Evolutionary conservation across 2,113 vertebrate genomes (phyloP), one percentile per base, ranked within the genome.

Genomic region (Alaudala cheleensis): DNA sequence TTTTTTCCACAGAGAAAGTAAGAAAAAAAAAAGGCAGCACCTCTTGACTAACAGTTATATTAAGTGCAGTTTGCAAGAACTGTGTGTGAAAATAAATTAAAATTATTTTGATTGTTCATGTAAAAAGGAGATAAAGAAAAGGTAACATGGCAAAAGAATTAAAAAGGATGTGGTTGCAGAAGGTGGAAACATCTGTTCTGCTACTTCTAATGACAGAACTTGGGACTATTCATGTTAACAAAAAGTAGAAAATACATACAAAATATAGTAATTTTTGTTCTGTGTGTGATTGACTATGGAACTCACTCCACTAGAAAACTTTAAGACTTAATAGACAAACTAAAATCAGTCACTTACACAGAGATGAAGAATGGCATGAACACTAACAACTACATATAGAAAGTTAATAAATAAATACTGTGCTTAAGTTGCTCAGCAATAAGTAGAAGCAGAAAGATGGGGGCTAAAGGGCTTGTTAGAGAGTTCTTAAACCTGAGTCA

Each of bases 21-120:
- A 91, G 57, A 34, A 73, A 50, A 88, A 50, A 79, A 90, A 83
- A 81, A 90, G 28, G 37, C 76, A 92, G 65, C n/a, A 51, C 20
- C 10, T 86, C 72, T 81, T 67, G 64, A 26, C 76, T 93, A 92
- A 88, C 50, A 65, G 40, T 74, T 81, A 37, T 11, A 31, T 45
- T 86, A 81, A 73, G 37, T 79, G 71, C n/a, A 61, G 56, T 71
- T 83, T 88, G 56, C 77, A 71, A 61, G 69, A 84, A 44, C 31
- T 28, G 14, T 29, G 9, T 74, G 18, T 94, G 86, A 84, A 88
- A 96, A 96, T 76, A 94, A 78, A 88, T 86, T 86, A 26, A 94
- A 92, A 95, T 57, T 44, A 71, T 91, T 96, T 87, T 81, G 51
- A 57, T 91, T 87, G 57, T 79, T 95, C 69, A 9, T 12, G 28